phyloP scores from a whole-genome alignment of 2,888 invertebrate genomes.

The Drosophila hawaiiensis region DNA sequence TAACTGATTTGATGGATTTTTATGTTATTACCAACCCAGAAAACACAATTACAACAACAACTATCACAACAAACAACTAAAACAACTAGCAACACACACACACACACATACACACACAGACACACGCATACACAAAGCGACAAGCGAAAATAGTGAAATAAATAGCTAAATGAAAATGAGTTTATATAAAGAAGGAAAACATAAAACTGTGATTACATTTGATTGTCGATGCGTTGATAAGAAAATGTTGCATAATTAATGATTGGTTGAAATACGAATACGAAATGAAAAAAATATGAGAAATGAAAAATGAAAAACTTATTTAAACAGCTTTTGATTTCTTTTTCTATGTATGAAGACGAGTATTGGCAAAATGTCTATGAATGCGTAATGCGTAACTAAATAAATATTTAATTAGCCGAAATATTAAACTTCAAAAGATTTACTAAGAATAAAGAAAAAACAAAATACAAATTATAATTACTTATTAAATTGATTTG shows the following conservation, averaged over 20 bases:
- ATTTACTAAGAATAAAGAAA: constrained; percentile 58
- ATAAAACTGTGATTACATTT: constrained; percentile 81
- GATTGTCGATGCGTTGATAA: constrained; percentile 72
- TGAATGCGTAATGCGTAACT: constrained; percentile 54
- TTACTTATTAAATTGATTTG: constrained; percentile 62
- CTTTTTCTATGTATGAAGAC: constrained; percentile 30
- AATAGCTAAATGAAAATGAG: constrained; percentile 78
- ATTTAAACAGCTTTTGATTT: constrained; percentile 65
- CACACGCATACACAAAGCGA: constrained; percentile 24
- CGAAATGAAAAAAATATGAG: constrained; percentile 39
- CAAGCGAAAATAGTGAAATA: constrained; percentile 68
- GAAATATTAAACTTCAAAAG: constrained; percentile 79
- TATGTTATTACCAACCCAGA: constrained; percentile 38
- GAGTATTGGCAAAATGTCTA: constrained; percentile 45
- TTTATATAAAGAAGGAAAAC: constrained; percentile 79
- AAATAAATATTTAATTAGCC: constrained; percentile 76
- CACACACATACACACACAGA: constrained; percentile 13
- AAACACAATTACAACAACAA: constrained; percentile 48
- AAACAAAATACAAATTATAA: constrained; percentile 55
- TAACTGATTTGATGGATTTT: constrained; percentile 30
- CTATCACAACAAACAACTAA: constrained; percentile 27
- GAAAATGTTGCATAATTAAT: constrained; percentile 68
- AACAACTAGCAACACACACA: constrained; percentile 30
- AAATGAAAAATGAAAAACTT: constrained; percentile 43
- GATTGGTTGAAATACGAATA: constrained; percentile 53